A percentile compares a stretch with the other conserved stretches of the same genome.
These are phyloP conservation scores for Lepisosteus osseus DNA, from an alignment of 2,113 vertebrate species.

Conservation along the genomic window DNA sequence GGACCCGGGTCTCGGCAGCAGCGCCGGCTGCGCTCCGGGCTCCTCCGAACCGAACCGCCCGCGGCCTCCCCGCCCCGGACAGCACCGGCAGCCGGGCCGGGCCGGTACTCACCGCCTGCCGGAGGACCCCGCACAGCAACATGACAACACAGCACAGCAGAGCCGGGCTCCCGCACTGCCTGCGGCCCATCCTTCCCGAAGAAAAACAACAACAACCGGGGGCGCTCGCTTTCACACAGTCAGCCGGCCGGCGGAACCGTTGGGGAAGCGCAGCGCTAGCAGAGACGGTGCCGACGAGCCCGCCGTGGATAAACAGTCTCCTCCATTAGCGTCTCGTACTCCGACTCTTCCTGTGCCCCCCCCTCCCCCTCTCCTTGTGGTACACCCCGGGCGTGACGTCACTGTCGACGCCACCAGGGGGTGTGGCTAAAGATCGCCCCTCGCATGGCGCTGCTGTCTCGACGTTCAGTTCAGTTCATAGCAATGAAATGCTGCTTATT, in stretches of 20 bases:
- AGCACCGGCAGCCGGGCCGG: neutral
- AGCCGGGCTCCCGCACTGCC: constrained; percentile 54
- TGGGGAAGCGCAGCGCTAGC: neutral
- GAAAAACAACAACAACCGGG: neutral
- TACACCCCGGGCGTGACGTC: constrained; percentile 8
- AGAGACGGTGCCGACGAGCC: neutral
- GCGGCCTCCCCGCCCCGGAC: too few relatives aligned
- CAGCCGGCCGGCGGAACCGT: neutral
- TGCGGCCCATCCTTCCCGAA: constrained; percentile 56
- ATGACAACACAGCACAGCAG: constrained; percentile 54
- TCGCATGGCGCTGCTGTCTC: too few relatives aligned
- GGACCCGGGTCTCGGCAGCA: too few relatives aligned
- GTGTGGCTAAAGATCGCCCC: too few relatives aligned
- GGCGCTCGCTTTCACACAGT: constrained; percentile 3
- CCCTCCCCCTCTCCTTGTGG: constrained; percentile 3
- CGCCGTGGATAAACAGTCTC: neutral
- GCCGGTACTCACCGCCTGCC: constrained; percentile 53
- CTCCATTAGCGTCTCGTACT: constrained; percentile 14
- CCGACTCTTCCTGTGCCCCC: constrained; percentile 18
- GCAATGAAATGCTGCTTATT: too few relatives aligned
- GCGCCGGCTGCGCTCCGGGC: too few relatives aligned
- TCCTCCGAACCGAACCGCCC: too few relatives aligned
- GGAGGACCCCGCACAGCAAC: constrained; percentile 47
- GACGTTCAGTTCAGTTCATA: too few relatives aligned
- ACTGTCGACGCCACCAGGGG: neutral